Evolutionary conservation across 2,797 vertebrate genomes (phyloP), one percentile per base, ranked within the genome.

Genomic region (Adelosebastes latens): DNA sequence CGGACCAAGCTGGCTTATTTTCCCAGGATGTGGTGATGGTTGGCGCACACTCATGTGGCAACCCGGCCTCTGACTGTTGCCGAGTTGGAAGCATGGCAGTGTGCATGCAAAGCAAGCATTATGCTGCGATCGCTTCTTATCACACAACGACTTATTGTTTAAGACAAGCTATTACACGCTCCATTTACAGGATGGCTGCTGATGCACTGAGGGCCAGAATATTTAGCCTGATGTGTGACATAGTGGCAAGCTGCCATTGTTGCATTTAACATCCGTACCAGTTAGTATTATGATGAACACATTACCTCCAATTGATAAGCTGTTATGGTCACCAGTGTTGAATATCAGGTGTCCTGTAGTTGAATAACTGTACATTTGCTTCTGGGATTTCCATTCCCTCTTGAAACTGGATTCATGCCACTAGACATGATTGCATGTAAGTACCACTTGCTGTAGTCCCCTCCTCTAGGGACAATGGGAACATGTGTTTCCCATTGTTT

Each of bases 81-180:
- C 81, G 95, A 96, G 46, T 87, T 93, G 88, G 94, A 96, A 94
- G 94, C 73, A 92, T 87, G 88, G 95, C 92, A 0, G 82, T 94
- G 77, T 96, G 94, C 90, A 96, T 80, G 81, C 66, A 77, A 80
- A 72, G 42, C 72, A 90, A 82, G 95, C 96, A 34, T 86, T 94
- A 69, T 95, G 96, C 89, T 96, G 95, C 89, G 96, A 96, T 88
- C 94, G 93, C 90, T 94, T 97, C 84, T 95, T 97, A 91, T 97
- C 96, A 80, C 94, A 96, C 92, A 91, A 94, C 84, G 82, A 94
- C 90, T 96, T 96, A 97, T 95, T 94, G 90, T 82, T 81, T 93
- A 63, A 77, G 81, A 90, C 90, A 94, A 96, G 95, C 95, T 96
- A 92, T 93, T 90, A 88, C 84, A 88, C 4, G 87, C 84, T 91